phyloP scores from a whole-genome alignment of 64 coral and sea anemone genomes.

The Pocillopora verrucosa region DNA sequence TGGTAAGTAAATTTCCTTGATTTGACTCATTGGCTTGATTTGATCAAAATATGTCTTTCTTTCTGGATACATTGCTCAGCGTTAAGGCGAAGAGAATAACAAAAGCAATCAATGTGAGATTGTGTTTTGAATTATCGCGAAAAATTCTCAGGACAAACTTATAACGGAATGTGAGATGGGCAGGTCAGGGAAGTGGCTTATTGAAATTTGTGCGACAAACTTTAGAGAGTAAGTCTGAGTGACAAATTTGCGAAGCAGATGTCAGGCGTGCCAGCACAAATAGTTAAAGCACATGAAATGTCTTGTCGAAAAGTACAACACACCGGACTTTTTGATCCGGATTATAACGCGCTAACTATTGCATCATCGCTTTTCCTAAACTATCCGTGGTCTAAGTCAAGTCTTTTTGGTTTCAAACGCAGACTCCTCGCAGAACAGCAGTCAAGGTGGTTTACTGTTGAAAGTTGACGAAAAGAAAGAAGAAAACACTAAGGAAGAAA shows the following conservation, averaged over 20 bases:
- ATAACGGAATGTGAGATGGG: no score
- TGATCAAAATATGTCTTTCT: no score
- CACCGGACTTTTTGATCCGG: background rate
- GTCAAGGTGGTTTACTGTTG: slow-evolving; percentile 14
- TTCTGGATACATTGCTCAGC: no score
- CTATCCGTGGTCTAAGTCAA: background rate
- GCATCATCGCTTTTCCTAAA: no score
- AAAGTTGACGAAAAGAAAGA: slow-evolving; percentile 43
- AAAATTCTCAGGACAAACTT: no score
- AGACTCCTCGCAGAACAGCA: slow-evolving; percentile 37
- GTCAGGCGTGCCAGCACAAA: no score
- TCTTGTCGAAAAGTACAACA: no score
- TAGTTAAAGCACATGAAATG: no score
- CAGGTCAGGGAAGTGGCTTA: no score
- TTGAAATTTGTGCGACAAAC: no score
- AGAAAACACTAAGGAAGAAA: slow-evolving; percentile 37
- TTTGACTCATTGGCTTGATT: background rate
- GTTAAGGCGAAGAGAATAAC: background rate
- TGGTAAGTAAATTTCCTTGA: slow-evolving; percentile 45
- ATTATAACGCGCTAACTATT: background rate
- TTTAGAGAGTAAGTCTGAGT: no score
- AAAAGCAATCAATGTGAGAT: background rate
- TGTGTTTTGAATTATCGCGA: background rate
- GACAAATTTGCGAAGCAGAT: no score
- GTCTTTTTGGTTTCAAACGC: background rate